A percentile compares a stretch with the other conserved stretches of the same genome.
Conservation (phyloP, 92 coral and sea anemone species). For the Zoanthus sansibaricus region DNA sequence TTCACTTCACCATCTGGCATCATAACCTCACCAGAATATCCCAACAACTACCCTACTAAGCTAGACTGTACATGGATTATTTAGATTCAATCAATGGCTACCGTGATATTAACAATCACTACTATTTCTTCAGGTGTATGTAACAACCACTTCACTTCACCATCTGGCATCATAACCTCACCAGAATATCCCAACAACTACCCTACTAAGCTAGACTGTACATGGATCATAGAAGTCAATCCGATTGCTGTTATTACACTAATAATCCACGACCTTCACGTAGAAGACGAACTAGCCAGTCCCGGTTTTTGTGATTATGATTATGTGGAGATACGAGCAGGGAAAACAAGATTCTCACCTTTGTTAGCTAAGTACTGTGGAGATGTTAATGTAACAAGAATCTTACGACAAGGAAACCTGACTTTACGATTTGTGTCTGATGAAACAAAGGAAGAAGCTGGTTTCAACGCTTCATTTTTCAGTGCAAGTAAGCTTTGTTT, state of each 20-base stretch:
- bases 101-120: too few relatives aligned
- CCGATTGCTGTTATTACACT: conserved; percentile 10
- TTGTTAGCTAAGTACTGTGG: conserved; percentile 65
- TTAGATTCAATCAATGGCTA: not conserved
- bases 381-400: not conserved
- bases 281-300: conserved; percentile 36
- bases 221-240: conserved; percentile 21
- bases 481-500: conserved; percentile 6
- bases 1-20: conserved; percentile 8
- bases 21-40: conserved; percentile 40
- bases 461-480: conserved; percentile 55
- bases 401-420: conserved; percentile 60
- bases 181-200: conserved; percentile 31
- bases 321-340: conserved; percentile 67
- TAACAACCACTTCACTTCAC: not conserved
- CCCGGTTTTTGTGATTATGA: conserved; percentile 48
- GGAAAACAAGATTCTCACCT: conserved; percentile 32
- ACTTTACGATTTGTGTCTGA: conserved; percentile 67
- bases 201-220: conserved; percentile 22
- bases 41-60: conserved; percentile 11
- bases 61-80: conserved; percentile 32
- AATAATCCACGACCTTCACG: conserved; percentile 23
- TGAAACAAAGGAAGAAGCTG: conserved; percentile 53
- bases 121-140: conserved; percentile 7
- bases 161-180: conserved; percentile 21